Percentiles rank a stretch among this genome's conserved stretches.
These are phyloP conservation scores for Rhingia campestris DNA, from an alignment of 2,888 invertebrate species.

Conservation along the genomic window DNA sequence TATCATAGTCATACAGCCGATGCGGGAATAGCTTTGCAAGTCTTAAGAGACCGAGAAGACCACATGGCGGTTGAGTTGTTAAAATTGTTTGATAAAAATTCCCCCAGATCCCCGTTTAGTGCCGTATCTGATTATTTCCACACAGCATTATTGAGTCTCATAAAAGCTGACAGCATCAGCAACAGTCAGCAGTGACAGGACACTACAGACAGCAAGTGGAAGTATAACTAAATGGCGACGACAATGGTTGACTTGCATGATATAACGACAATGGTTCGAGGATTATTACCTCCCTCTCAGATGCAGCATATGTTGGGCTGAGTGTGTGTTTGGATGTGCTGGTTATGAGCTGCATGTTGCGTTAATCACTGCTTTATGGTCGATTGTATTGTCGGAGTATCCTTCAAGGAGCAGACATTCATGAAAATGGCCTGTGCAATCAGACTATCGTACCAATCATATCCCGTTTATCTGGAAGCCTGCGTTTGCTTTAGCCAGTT, in stretches of 20 bases:
- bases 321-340: not conserved
- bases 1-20: not conserved
- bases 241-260: constrained; percentile 37
- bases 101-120: constrained; percentile 50
- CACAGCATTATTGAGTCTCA: constrained; percentile 44
- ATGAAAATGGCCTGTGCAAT: not conserved
- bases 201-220: not conserved
- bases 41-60: constrained; percentile 15
- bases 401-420: constrained; percentile 15
- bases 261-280: constrained; percentile 36
- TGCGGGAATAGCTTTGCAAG: not conserved
- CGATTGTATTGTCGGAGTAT: constrained; percentile 37
- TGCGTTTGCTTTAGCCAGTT: not conserved
- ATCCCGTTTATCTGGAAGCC: not conserved
- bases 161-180: constrained; percentile 50
- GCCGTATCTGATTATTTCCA: constrained; percentile 46
- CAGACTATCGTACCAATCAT: constrained; percentile 22
- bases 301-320: constrained; percentile 7
- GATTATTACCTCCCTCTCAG: constrained; percentile 32
- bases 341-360: constrained; percentile 23
- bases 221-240: constrained; percentile 34
- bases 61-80: constrained; percentile 55
- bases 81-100: constrained; percentile 60
- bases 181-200: constrained; percentile 4
- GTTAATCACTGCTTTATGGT: constrained; percentile 50